These are phyloP conservation scores for Poeciliopsis occidentalis DNA, from an alignment of 2,113 vertebrate genomes.

Conservation along the genomic window DNA sequence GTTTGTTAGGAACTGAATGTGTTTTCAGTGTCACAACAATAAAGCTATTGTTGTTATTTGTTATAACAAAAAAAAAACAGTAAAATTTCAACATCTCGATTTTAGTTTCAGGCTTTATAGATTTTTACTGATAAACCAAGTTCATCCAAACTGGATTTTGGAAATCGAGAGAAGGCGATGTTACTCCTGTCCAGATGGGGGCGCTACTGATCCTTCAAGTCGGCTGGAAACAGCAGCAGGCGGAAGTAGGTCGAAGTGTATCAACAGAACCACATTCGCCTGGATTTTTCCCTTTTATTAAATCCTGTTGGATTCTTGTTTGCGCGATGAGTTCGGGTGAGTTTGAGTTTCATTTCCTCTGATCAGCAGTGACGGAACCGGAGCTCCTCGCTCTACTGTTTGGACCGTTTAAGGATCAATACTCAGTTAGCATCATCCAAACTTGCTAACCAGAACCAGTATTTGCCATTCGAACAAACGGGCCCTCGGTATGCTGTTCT, in stretches of 20 bases:
- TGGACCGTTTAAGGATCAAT: not conserved
- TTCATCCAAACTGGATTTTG: too few species aligned
- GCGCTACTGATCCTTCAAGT: not conserved
- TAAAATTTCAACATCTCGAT: too few species aligned
- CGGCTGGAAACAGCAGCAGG: not conserved
- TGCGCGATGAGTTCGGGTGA: slow-evolving; percentile 7
- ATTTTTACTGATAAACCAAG: too few species aligned
- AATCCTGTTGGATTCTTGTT: not conserved
- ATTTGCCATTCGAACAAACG: not conserved
- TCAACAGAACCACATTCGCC: not conserved
- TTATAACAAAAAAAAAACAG: too few species aligned
- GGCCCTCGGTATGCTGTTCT: too few species aligned
- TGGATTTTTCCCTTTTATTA: not conserved
- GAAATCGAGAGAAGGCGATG: not conserved
- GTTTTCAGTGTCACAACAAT: too few species aligned
- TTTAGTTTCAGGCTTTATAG: too few species aligned
- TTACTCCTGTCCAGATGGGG: not conserved
- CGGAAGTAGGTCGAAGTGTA: not conserved
- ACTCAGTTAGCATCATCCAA: not conserved
- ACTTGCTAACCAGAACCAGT: not conserved
- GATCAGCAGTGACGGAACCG: not conserved
- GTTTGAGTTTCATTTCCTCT: not conserved
- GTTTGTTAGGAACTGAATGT: too few species aligned
- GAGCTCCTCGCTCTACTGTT: not conserved
- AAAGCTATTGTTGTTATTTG: too few species aligned